Conservation (phyloP, 2,888 invertebrate genomes). For the Troilus luridus region DNA sequence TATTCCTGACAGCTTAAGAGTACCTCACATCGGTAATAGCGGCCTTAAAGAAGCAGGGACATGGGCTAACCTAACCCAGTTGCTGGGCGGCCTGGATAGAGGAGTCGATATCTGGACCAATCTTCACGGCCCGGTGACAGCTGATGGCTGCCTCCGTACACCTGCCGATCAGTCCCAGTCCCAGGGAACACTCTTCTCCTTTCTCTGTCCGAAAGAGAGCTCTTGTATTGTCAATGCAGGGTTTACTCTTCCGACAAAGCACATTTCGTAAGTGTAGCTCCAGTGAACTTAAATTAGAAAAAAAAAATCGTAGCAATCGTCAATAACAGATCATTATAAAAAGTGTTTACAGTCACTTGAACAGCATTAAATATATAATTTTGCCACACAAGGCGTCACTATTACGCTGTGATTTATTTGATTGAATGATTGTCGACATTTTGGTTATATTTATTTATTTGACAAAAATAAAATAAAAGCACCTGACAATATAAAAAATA, state of each 20-base stretch:
- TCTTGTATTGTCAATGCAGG: neutral
- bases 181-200: neutral
- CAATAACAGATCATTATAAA: too few relatives aligned
- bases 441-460: too few relatives aligned
- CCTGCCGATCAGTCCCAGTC: neutral
- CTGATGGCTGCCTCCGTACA: neutral
- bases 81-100: neutral
- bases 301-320: too few relatives aligned
- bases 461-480: too few relatives aligned
- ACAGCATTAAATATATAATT: too few relatives aligned
- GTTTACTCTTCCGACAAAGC: neutral
- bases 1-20: too few relatives aligned
- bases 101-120: neutral
- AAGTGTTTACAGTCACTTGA: too few relatives aligned
- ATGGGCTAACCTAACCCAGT: slow-evolving; percentile 10
- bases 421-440: too few relatives aligned
- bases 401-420: too few relatives aligned
- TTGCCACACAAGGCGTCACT: too few relatives aligned
- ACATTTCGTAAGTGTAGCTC: neutral
- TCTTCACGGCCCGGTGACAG: slow-evolving; percentile 39
- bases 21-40: neutral
- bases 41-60: neutral
- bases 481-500: too few relatives aligned
- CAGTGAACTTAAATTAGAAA: too few relatives aligned
- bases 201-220: neutral